Conservation (phyloP, 2,797 vertebrate genomes). For the Gymnothorax reevesii region DNA sequence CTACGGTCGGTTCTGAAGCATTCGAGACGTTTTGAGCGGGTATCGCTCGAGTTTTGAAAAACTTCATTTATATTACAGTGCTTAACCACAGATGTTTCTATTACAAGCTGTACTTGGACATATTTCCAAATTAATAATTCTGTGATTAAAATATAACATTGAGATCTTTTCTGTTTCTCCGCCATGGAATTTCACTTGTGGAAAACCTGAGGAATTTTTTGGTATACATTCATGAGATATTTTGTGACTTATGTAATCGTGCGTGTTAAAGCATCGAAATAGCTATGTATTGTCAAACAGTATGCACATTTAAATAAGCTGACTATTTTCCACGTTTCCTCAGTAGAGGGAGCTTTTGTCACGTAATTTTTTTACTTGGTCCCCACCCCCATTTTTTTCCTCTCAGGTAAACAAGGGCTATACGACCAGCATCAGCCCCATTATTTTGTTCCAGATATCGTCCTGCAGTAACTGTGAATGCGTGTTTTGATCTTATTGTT, state of each 20-base stretch:
- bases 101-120: too few species aligned
- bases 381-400: neutral
- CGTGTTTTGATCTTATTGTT: neutral
- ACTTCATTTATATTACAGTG: too few species aligned
- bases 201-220: neutral
- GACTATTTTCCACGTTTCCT: slow-evolving; percentile 33
- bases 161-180: neutral
- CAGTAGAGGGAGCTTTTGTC: slow-evolving; percentile 61
- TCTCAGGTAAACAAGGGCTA: neutral
- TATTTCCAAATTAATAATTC: neutral
- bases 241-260: neutral
- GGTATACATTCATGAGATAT: neutral
- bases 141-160: neutral
- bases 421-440: neutral
- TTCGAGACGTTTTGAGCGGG: too few species aligned
- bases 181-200: neutral
- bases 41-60: neutral
- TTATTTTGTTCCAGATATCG: slow-evolving; percentile 15
- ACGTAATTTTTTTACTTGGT: slow-evolving; percentile 25
- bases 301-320: neutral
- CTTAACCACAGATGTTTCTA: too few species aligned
- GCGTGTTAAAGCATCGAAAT: neutral
- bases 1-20: too few species aligned
- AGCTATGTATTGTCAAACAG: neutral
- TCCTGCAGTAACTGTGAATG: neutral